Evolutionary conservation across 2,797 vertebrate species (phyloP).

Genomic region (Rachycentron canadum): DNA sequence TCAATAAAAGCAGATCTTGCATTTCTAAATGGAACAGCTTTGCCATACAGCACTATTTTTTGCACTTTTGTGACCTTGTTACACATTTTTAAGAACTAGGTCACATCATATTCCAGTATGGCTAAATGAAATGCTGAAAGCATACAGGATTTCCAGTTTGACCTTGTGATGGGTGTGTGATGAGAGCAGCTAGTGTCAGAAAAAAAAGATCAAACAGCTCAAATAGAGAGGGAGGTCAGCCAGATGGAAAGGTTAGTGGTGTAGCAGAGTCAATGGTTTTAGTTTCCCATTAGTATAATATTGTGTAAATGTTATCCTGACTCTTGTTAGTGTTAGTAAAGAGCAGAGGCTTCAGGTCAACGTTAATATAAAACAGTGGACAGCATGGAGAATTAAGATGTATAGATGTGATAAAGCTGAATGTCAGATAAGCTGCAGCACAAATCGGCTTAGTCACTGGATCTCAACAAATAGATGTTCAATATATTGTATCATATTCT

Average conservation of each 20-base stretch:
- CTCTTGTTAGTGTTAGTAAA: slow-evolving; percentile 48
- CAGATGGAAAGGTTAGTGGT: slow-evolving; percentile 68
- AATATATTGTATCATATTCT: slow-evolving; percentile 21
- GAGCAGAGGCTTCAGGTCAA: slow-evolving; percentile 30
- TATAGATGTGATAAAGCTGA: slow-evolving; percentile 41
- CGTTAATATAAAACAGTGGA: slow-evolving; percentile 31
- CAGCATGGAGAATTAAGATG: slow-evolving; percentile 27
- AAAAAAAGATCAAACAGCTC: slow-evolving; percentile 46
- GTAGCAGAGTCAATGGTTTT: slow-evolving; percentile 51
- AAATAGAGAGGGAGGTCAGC: slow-evolving; percentile 58
- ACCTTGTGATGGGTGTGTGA: slow-evolving; percentile 49
- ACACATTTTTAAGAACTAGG: slow-evolving; percentile 38
- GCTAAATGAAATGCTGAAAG: slow-evolving; percentile 49
- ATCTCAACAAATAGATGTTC: slow-evolving; percentile 51
- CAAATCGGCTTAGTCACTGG: slow-evolving; percentile 24
- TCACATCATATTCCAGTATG: slow-evolving; percentile 41
- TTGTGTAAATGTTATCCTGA: slow-evolving; percentile 33
- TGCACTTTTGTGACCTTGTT: slow-evolving; percentile 44
- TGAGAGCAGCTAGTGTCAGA: slow-evolving; percentile 37
- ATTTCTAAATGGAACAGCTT: slow-evolving; percentile 19
- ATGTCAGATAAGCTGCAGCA: slow-evolving; percentile 27
- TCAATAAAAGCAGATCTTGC: slow-evolving; percentile 21
- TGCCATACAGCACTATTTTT: slow-evolving; percentile 19
- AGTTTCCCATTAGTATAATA: slow-evolving; percentile 49
- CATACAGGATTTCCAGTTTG: slow-evolving; percentile 50